Base-by-base conservation (phyloP, 2,888 invertebrate species). In the Bhutanitis thaidina region DNA sequence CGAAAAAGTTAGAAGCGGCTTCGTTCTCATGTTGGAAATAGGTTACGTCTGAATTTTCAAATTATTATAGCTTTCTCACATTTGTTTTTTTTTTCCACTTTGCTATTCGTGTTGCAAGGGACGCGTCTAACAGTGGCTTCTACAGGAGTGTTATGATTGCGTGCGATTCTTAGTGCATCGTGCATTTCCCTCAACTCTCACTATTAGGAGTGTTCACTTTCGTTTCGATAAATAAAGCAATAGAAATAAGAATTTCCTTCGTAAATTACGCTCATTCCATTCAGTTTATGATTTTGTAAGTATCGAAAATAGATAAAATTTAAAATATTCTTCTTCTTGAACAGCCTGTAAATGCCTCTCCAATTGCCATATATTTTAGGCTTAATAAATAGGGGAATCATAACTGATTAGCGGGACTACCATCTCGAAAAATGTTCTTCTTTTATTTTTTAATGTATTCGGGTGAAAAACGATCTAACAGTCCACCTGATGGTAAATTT, bases 1-100 rank as follows among this genome's bases (percentile, higher is more conserved):
- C 10, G 90, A 89, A 76, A 92, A 93, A 32, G 83, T 83, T 52
- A 91, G 66, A 50, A 70, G 63, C 8, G 85, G 76, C 51, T 71
- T 78, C 7, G 80, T 71, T 66, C 71, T 78, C 90, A 90, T 90
- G 71, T 74, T 43, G 32, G n/a, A 30, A 32, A 32, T 14, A 20
- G 41, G 4, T 39, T 13, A 7, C 4, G n/a, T 10, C 9, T 40
- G 41, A 39, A 36, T 52, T 43, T 34, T 38, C 52, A 30, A 29
- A 25, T 43, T 20, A 3, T 25, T 52, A 20, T 14, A 34, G 32
- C 12, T 32, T n/a, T 37, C 45, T 44, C 44, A 54, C 54, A 54
- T 56, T 41, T 35, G 37, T 45, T 40, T 32, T 36, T 38, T 29
- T 43, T 43, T 53, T 48, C n/a, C 13, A 25, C 15, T 16, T 30